These are phyloP conservation scores for Mus spicilegus DNA, from an alignment of 2,113 vertebrate genomes.

Conservation along the genomic window DNA sequence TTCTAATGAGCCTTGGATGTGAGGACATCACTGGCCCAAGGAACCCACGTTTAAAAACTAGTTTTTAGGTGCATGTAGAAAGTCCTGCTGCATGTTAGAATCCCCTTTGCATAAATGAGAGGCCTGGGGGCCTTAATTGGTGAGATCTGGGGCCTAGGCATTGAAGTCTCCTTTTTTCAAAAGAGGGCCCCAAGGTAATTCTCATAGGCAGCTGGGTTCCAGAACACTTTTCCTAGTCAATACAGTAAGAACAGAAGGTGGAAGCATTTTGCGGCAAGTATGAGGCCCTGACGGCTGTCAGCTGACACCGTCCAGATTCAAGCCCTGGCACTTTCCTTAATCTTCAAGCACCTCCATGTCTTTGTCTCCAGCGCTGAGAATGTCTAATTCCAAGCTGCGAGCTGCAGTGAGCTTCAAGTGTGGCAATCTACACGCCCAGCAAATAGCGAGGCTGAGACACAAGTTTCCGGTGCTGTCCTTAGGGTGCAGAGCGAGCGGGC, in stretches of 20 bases:
- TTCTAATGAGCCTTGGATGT: background rate
- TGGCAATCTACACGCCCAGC: rapidly evolving
- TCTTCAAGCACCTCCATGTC: background rate
- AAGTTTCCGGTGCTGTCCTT: background rate
- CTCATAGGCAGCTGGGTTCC: background rate
- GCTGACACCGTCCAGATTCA: background rate
- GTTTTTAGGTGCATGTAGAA: background rate
- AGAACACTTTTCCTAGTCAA: background rate
- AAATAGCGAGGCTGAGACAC: rapidly evolving
- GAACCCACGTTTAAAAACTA: constrained; percentile 11
- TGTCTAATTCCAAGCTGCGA: background rate
- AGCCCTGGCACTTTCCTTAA: background rate
- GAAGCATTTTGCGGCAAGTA: background rate
- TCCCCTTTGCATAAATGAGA: background rate
- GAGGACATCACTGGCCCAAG: background rate
- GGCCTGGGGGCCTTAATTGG: background rate
- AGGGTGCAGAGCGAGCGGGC: background rate
- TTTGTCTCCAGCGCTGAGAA: background rate
- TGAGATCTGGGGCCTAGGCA: background rate
- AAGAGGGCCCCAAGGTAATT: background rate
- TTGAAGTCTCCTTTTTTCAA: background rate
- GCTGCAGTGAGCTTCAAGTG: background rate
- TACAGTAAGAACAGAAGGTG: background rate
- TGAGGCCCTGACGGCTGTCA: background rate
- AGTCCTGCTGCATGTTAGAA: background rate